Base-by-base conservation (phyloP, 1,140 invertebrate genomes). In the Eumeta japonica region DNA sequence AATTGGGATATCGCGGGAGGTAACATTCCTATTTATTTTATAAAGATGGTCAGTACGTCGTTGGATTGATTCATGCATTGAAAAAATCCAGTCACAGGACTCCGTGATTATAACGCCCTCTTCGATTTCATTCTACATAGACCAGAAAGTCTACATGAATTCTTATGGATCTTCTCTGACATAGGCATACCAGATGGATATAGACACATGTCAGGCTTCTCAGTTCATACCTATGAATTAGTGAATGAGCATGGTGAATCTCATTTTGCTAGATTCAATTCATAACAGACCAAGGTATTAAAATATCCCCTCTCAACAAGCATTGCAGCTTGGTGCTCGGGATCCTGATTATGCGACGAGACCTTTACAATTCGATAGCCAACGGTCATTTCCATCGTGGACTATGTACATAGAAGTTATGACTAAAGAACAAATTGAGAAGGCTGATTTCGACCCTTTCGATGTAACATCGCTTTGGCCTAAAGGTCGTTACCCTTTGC, bases 81-180 rank as follows among this genome's bases (percentile, higher is more conserved):
- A 66, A 74, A 82, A 51, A 86, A 88, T 60, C 86, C 86, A 3
- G 75, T 75, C 14, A 87, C 85, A 5, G 70, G 85, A 58, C 43
- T 86, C 10, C 76, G 79, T 61, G 88, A 91, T 73, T 66, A 81
- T 3, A 88, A 92, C 52, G 85, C 85, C 82, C 86, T 89, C 48
- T 94, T 90, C 87, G 93, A 96, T 60, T 93, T 94, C 57, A 79
- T 92, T 12, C 81, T 85, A 0, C 67, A 92, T 10, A 77, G 87
- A 42, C 87, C 90, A 0, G 90, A 93, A 62, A 78, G 83, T 1
- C 83, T 84, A 4, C 90, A 94, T 59, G 87, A 89, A 62, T 76
- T 87, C 1, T 79, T 88, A 64, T 85, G 92, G 62, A 60, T 92
- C 12, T 89, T 92, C 48, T 83, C 86, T 10, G 92, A 96, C 74